A percentile compares a stretch with the other conserved stretches of the same genome.
phyloP scores from a whole-genome alignment of 2,797 vertebrate species.

The Pogoniulus pusillus region DNA sequence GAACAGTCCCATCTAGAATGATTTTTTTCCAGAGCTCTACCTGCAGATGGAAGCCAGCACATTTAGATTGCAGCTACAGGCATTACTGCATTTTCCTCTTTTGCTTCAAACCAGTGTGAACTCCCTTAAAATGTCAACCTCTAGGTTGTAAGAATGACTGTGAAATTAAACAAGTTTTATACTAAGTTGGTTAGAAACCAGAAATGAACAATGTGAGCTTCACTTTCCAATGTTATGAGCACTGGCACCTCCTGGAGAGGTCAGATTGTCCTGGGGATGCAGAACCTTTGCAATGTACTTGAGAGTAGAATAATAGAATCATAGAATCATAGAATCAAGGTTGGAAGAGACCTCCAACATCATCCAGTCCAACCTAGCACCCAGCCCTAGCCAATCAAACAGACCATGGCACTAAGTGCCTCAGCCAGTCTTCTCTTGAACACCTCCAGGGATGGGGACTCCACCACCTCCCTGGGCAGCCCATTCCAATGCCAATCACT shows the following conservation, averaged over 20 bases:
- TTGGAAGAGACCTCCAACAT: too few relatives aligned
- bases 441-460: too few relatives aligned
- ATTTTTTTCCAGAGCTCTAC: background rate
- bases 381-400: too few relatives aligned
- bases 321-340: too few relatives aligned
- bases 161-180: background rate
- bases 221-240: background rate
- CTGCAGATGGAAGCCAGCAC: background rate
- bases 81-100: background rate
- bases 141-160: background rate
- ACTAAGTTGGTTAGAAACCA: background rate
- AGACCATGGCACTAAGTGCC: too few relatives aligned
- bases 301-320: too few relatives aligned
- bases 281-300: background rate
- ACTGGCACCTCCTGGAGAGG: background rate
- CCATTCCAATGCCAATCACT: too few relatives aligned
- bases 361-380: too few relatives aligned
- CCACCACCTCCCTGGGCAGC: too few relatives aligned
- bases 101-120: background rate
- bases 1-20: background rate
- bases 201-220: background rate
- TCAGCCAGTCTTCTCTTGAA: too few relatives aligned
- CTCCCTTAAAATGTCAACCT: background rate
- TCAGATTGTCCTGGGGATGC: background rate
- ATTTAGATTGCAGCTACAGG: slow-evolving; percentile 16